These are phyloP conservation scores for Cephalopachus bancanus DNA, from an alignment of 2,797 vertebrate species.

Conservation along the genomic window DNA sequence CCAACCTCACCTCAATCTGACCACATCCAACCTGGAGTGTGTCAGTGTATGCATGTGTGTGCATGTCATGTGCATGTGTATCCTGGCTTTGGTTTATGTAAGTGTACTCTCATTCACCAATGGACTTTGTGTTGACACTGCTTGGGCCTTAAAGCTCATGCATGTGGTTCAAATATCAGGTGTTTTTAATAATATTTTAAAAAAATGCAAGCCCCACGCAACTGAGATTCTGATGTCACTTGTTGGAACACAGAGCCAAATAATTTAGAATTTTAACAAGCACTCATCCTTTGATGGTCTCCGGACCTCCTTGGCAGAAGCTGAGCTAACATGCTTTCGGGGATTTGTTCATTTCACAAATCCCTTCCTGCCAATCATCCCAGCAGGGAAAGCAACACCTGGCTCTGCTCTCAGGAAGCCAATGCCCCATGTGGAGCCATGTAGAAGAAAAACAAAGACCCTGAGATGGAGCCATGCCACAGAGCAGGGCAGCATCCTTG, in stretches of 20 bases:
- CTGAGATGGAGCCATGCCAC: not conserved
- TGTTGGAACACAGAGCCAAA: not conserved
- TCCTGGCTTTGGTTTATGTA: not conserved
- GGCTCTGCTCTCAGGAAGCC: not conserved
- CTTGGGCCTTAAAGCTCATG: not conserved
- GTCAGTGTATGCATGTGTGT: not conserved
- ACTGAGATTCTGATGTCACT: not conserved
- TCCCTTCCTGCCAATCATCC: not conserved
- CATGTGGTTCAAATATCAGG: not conserved
- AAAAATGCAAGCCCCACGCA: not conserved
- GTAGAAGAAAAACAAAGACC: not conserved
- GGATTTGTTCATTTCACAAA: fast-evolving
- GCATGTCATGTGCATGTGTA: not conserved
- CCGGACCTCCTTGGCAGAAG: not conserved
- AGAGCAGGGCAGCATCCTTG: not conserved
- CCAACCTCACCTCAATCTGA: too few species aligned
- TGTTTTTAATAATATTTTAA: not conserved
- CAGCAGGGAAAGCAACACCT: not conserved
- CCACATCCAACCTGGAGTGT: not conserved
- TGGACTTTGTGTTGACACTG: not conserved
- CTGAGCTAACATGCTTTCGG: not conserved
- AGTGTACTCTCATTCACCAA: not conserved
- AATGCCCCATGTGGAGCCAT: not conserved
- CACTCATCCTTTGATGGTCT: fast-evolving
- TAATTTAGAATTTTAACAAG: not conserved